Evolutionary conservation across 2,888 invertebrate genomes (phyloP), one percentile per base, ranked within the genome.

Genomic region (Anorthoa munda): DNA sequence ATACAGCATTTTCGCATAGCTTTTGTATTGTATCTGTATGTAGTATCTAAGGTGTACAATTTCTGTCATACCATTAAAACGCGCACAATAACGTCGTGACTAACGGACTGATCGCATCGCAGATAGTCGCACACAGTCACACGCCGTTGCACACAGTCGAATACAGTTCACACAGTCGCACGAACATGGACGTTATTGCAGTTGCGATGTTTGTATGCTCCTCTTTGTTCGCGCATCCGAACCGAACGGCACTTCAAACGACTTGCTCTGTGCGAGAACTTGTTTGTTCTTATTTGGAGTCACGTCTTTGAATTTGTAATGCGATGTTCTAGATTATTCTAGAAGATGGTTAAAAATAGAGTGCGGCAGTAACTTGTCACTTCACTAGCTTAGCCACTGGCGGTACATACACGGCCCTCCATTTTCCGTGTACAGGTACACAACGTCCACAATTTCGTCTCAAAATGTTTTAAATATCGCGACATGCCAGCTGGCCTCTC

Each of bases 401-500:
- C n/a, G 26, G 15, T n/a, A 55, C 39, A 50, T 31, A 50, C 12
- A 48, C 23, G 12, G 12, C 2, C 7, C 4, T 17, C 23, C 17
- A n/a, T 18, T 39, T n/a, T 55, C n/a, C 17, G 13, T 15, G 39
- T 48, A 17, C 45, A 58, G 59, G 23, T 48, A 39, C n/a, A 63
- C 53, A 26, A 50, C 18, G 55, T 64, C 15, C 21, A 64, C 60
- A 59, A 77, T 60, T 67, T 65, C 18, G 11, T 23, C 18, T 48
- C 17, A 46, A 79, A 79, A 67, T 65, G 39, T 82, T 79, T 76
- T 64, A 64, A 77, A 71, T 71, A 59, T 26, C 15, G n/a, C n/a
- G 26, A n/a, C 4, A 18, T 21, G 58, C 56, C 18, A 23, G 56
- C 46, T 15, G 60, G 31, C 46, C n/a, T n/a, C 59, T 48, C 65